Evolutionary conservation across 2,113 vertebrate species (phyloP).

Genomic region (Mesoclemmys tuberculata): DNA sequence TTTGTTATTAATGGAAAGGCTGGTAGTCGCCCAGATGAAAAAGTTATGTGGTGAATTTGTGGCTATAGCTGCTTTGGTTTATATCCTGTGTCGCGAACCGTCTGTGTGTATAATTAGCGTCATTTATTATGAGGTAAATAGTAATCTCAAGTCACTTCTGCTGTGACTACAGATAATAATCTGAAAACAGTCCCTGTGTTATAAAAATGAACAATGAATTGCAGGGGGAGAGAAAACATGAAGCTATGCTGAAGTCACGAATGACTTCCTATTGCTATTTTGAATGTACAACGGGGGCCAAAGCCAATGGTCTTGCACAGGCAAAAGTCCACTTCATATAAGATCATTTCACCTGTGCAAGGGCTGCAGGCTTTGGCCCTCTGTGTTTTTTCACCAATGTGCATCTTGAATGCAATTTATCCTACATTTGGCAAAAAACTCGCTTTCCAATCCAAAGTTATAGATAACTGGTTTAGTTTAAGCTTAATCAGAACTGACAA

Average conservation of each 20-base stretch:
- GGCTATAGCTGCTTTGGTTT: constrained; percentile 41
- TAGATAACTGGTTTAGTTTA: constrained; percentile 66
- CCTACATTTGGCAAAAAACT: constrained; percentile 46
- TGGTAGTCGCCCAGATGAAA: constrained; percentile 41
- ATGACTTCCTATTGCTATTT: background rate
- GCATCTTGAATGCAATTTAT: constrained; percentile 54
- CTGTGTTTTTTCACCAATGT: constrained; percentile 57
- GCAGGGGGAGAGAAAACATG: background rate
- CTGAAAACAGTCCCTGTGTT: background rate
- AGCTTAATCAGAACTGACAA: constrained; percentile 49
- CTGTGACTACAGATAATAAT: constrained; percentile 8
- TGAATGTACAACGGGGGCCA: background rate
- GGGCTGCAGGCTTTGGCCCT: constrained; percentile 48
- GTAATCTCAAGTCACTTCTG: constrained; percentile 19
- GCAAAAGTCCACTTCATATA: constrained; percentile 16
- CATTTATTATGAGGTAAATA: constrained; percentile 34
- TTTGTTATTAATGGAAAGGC: constrained; percentile 8
- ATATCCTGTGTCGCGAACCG: background rate
- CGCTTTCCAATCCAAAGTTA: constrained; percentile 33
- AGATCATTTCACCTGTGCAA: background rate
- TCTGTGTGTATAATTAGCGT: constrained; percentile 41
- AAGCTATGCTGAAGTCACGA: background rate
- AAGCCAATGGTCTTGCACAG: background rate
- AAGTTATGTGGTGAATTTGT: constrained; percentile 39
- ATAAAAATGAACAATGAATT: background rate